These are phyloP conservation scores for Ormyrus labotus DNA, from an alignment of 2,888 invertebrate genomes.

Conservation along the genomic window DNA sequence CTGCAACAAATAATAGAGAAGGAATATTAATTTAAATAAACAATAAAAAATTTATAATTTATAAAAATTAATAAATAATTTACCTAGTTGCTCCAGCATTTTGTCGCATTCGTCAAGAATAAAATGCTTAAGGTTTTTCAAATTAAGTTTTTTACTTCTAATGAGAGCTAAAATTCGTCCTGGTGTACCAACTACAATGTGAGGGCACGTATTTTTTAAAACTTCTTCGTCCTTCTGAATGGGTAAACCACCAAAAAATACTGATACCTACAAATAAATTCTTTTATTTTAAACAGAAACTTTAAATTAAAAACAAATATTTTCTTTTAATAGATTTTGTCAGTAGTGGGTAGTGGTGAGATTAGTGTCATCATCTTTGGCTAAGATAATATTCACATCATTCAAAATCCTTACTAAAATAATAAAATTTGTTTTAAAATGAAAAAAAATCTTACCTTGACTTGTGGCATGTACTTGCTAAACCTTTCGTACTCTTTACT, in stretches of 20 bases:
- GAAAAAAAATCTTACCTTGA: constrained; percentile 81
- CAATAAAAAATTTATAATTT: too few species aligned
- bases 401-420: constrained; percentile 50
- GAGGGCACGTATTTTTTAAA: constrained; percentile 96
- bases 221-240: constrained; percentile 98
- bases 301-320: constrained; percentile 53
- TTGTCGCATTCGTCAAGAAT: constrained; percentile 99
- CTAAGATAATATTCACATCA: constrained; percentile 65
- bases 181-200: constrained; percentile 99
- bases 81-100: constrained; percentile 97
- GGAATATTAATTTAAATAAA: neutral
- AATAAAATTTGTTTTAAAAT: too few species aligned
- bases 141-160: constrained; percentile 92
- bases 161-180: constrained; percentile 97
- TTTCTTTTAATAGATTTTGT: constrained; percentile 47
- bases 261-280: constrained; percentile 81
- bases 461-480: constrained; percentile 97
- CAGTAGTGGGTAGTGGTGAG: constrained; percentile 68
- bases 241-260: constrained; percentile 98
- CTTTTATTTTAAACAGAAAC: constrained; percentile 57
- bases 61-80: constrained; percentile 59
- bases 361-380: constrained; percentile 65
- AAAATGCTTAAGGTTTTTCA: constrained; percentile 98
- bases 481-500: constrained; percentile 99
- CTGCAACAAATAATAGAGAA: constrained; percentile 76